These are phyloP conservation scores for Caenorhabditis sp. DNA, from an alignment of 2,888 invertebrate species.

Conservation along the genomic window DNA sequence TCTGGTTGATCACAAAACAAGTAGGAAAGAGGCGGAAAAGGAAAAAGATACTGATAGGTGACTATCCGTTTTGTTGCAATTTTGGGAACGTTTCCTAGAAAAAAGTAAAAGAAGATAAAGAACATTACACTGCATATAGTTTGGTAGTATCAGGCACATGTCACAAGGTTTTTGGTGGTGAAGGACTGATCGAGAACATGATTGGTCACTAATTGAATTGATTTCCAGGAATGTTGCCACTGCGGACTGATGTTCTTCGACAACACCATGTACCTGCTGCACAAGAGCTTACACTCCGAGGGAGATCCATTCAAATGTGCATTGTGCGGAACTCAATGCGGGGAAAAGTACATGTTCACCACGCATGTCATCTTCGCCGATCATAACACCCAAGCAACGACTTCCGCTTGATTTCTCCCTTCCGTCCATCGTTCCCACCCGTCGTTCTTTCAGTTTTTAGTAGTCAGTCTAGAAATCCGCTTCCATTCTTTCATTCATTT, in stretches of 20 bases:
- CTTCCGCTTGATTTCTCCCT: slow-evolving; percentile 34
- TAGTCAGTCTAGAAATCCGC: slow-evolving; percentile 33
- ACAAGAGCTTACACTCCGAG: slow-evolving; percentile 94
- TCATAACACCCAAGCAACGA: slow-evolving; percentile 57
- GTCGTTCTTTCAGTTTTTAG: slow-evolving; percentile 46
- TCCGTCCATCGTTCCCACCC: background rate
- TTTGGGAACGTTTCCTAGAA: slow-evolving; percentile 21
- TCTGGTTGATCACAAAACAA: slow-evolving; percentile 2
- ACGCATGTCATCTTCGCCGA: slow-evolving; percentile 88
- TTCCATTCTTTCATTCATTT: slow-evolving; percentile 3
- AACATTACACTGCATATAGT: slow-evolving; percentile 34
- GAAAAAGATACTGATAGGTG: background rate
- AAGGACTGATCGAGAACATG: background rate
- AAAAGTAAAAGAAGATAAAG: background rate
- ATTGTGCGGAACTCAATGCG: slow-evolving; percentile 94
- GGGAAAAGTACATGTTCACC: slow-evolving; percentile 96
- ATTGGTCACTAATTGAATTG: background rate
- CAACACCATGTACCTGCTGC: slow-evolving; percentile 94
- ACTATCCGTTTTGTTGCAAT: slow-evolving; percentile 19
- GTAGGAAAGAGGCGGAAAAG: background rate
- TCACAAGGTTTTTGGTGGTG: slow-evolving; percentile 29
- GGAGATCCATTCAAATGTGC: slow-evolving; percentile 91
- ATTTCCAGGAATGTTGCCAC: slow-evolving; percentile 84
- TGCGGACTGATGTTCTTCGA: slow-evolving; percentile 96
- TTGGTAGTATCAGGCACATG: slow-evolving; percentile 18